Percentiles rank a stretch among this genome's conserved stretches.
Evolutionary conservation across 2,888 invertebrate species (phyloP).

Genomic region (Cryptus viduatorius): DNA sequence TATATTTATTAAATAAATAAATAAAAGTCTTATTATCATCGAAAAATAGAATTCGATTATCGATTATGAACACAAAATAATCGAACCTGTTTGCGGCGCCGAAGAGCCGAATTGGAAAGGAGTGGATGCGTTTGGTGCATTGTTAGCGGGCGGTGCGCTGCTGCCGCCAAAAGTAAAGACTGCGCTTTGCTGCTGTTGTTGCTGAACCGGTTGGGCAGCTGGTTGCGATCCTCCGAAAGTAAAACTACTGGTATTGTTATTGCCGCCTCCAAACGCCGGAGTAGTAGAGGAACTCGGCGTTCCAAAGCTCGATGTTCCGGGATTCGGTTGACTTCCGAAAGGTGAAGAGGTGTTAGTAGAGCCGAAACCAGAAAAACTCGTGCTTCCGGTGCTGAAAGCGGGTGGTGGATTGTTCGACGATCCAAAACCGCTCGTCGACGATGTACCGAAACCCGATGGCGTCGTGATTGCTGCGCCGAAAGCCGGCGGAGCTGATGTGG

Average conservation of each 20-base stretch:
- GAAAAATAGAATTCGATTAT: too few relatives aligned
- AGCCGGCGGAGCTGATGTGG: conserved; percentile 57
- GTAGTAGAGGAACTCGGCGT: conserved; percentile 32
- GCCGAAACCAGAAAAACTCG: conserved; percentile 59
- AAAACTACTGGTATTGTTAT: conserved; percentile 52
- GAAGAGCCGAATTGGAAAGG: conserved; percentile 79
- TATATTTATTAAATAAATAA: too few relatives aligned
- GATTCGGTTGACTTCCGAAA: conserved; percentile 69
- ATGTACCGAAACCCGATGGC: conserved; percentile 67
- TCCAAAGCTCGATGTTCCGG: conserved; percentile 66
- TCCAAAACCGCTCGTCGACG: conserved; percentile 57
- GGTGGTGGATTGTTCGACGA: conserved; percentile 43
- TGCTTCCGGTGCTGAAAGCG: conserved; percentile 40
- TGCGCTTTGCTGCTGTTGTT: conserved; percentile 62
- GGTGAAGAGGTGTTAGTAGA: conserved; percentile 51
- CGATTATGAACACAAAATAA: not conserved
- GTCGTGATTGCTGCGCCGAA: conserved; percentile 59
- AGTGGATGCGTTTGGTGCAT: conserved; percentile 53
- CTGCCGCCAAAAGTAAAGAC: conserved; percentile 63
- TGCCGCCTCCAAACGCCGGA: conserved; percentile 31
- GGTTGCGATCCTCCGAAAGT: conserved; percentile 65
- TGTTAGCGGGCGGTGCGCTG: conserved; percentile 44
- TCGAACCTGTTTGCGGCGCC: conserved; percentile 75
- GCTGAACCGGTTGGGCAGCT: conserved; percentile 27
- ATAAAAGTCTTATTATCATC: too few relatives aligned